Conservation (phyloP, 2,797 vertebrate genomes). For the Phalanger gymnotis region DNA sequence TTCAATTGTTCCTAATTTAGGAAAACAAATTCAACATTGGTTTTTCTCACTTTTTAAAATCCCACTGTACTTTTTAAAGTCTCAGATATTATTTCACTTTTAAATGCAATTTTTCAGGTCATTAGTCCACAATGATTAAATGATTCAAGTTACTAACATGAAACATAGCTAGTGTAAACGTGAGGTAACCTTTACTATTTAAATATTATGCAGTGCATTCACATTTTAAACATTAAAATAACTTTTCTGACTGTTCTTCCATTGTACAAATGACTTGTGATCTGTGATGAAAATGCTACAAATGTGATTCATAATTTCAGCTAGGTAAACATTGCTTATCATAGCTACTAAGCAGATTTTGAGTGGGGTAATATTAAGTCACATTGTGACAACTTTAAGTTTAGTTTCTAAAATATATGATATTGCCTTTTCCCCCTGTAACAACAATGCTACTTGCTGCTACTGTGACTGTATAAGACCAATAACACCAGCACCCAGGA, state of each 20-base stretch:
- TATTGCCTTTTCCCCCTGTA: not conserved
- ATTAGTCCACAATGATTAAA: conserved; percentile 84
- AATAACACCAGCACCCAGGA: too few species aligned
- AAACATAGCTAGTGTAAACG: conserved; percentile 64
- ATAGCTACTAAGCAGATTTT: conserved; percentile 49
- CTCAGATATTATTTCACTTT: conserved; percentile 75
- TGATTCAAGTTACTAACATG: conserved; percentile 83
- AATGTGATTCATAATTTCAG: conserved; percentile 60
- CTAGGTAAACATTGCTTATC: conserved; percentile 49
- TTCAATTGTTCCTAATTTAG: too few species aligned
- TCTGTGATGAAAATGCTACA: conserved; percentile 66
- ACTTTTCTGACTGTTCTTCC: conserved; percentile 63
- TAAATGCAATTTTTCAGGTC: conserved; percentile 84
- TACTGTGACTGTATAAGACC: too few species aligned
- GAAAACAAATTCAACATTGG: not conserved
- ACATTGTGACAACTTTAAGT: not conserved
- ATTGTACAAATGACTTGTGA: conserved; percentile 70
- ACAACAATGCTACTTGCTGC: too few species aligned
- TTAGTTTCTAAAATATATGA: not conserved
- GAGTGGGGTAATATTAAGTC: not conserved
- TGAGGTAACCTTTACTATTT: conserved; percentile 77
- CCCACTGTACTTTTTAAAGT: conserved; percentile 71
- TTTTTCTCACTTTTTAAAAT: conserved; percentile 64
- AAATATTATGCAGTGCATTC: conserved; percentile 75
- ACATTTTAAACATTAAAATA: conserved; percentile 65